Base-by-base conservation (phyloP, 2,113 vertebrate genomes). In the Misgurnus anguillicaudatus region DNA sequence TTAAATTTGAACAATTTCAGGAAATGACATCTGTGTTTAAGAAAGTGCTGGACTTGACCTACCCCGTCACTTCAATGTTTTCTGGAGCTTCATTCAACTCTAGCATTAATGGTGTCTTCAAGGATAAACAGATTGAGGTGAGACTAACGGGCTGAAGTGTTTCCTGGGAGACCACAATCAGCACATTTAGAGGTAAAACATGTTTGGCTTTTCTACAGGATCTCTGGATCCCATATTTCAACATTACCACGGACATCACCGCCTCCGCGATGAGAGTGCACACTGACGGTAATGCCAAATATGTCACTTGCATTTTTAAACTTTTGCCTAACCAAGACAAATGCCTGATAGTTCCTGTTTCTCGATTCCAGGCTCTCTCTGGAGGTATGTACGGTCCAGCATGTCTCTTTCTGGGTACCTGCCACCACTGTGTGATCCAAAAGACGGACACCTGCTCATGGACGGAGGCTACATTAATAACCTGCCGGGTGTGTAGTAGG, bases 401-500 rank as follows among this genome's bases (percentile, higher is more conserved):
- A 98, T 98, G 97, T 98, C 97, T 69, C 93, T 98, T 2, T 98
- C 96, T 0, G 96, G 97, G 38, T 98, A 99, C 55, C 92, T 98
- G 88, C 97, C 98, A 6, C 97, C 97, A 0, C 94, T 99, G 24
- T 99, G 97, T 9, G 94, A 99, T 89, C 98, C 98, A 0, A 98
- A 98, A 89, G 98, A 98, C 0, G 96, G 98, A 36, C 96, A 98
- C 77, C 93, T 98, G 69, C 88, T 98, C 82, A 99, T 98, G 95
- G 96, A 99, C 0, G 95, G 96, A 36, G 96, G 98, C 64, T 99
- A 98, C 70, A 96, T 98, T 90, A 98, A 99, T 91, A 98, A 98
- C 77, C 92, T 99, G 9, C 97, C 98, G 87, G 97, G 97, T 99
- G 83, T 47, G 79, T 69, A 62, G 17, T 17, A 36, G 9, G 41